These are phyloP conservation scores for Lycorma delicatula DNA, from an alignment of 1,140 invertebrate species.

Conservation along the genomic window DNA sequence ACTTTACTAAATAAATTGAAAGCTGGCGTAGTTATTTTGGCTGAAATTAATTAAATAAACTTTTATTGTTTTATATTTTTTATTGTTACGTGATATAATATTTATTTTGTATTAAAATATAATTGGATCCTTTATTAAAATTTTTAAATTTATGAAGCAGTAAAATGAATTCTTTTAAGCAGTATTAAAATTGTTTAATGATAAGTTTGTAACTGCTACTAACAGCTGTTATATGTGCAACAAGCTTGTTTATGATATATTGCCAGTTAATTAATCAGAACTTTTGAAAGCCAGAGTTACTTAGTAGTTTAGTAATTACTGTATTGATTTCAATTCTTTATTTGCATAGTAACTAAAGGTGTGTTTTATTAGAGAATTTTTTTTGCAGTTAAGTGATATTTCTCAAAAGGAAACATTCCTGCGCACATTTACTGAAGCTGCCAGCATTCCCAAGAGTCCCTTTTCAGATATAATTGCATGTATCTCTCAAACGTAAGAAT, in stretches of 20 bases:
- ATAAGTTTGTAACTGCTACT: background rate
- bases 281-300: background rate
- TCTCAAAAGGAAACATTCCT: conserved; percentile 17
- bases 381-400: conserved; percentile 12
- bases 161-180: background rate
- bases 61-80: too few relatives aligned
- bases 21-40: too few relatives aligned
- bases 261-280: background rate
- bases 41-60: too few relatives aligned
- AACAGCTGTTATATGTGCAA: background rate
- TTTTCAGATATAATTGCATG: conserved; percentile 19
- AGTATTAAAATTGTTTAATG: background rate
- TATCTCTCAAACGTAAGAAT: background rate
- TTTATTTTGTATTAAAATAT: too few relatives aligned
- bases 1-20: too few relatives aligned
- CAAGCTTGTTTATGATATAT: background rate
- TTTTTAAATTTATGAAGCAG: background rate
- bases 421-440: conserved; percentile 17
- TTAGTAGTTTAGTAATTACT: background rate
- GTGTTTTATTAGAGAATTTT: background rate
- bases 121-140: too few relatives aligned
- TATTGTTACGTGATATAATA: too few relatives aligned
- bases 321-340: background rate
- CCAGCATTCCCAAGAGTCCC: conserved; percentile 8
- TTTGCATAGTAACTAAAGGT: background rate